Evolutionary conservation across 2,113 vertebrate species (phyloP), one percentile per base, ranked within the genome.

Genomic region (Nansenia antarctica): DNA sequence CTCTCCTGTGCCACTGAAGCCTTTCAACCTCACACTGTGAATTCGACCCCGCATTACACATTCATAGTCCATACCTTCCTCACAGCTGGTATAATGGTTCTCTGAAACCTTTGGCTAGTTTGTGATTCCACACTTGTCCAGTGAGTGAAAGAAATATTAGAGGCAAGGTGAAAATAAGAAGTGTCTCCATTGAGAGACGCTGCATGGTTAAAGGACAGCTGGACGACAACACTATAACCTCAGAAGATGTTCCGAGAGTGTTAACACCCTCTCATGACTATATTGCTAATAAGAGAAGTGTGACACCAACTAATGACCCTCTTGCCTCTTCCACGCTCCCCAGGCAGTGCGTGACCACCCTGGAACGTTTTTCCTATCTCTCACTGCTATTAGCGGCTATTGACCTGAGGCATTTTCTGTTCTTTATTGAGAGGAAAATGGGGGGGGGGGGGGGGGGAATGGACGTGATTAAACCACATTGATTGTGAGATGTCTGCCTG

Each of bases 391-490:
- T 71, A 79, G 61, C 34, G 11, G 35, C 47, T 3, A 83, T 73
- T 69, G 75, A 81, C 74, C 74, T 14, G 45, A 65, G 72, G 74
- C 74, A 72, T 73, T 80, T 82, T 62, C 67, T 69, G 42, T 67
- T 64, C 65, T 80, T 82, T 60, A 76, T 57, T 58, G 77, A 30
- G 4, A 3, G n/a, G 6, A 27, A 67, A 73, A 64, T 18, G 37
- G 62, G 52, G 37, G 49, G 78, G 82, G 74, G 69, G 63, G 73
- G 20, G 37, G 62, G 52, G 37, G 49, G 78, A 83, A 76, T 72
- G 63, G 73, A 69, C 29, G 63, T 78, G 81, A 83, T 87, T 82
- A 84, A 81, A 81, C 73, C 65, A 72, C 74, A 87, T 85, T 84
- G 86, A 87, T 84, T 79, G 74, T 67, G 71, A 76, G 77, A 68